Base-by-base conservation (phyloP, 1,140 invertebrate genomes). In the Alviniconcha marisindica region DNA sequence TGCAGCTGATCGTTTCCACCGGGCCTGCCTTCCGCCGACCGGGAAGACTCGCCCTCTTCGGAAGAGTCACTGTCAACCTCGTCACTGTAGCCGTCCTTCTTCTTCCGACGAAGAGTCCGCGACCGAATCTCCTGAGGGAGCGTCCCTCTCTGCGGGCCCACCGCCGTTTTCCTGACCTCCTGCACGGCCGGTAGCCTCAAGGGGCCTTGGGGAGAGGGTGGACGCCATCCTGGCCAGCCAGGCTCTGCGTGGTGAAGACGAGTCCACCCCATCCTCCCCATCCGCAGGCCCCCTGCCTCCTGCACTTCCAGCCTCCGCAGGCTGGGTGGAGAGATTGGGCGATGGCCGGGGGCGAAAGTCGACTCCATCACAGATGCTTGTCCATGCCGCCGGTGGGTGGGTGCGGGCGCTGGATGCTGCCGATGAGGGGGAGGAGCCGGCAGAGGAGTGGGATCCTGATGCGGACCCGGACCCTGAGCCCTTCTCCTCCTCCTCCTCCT, bases 21-120 rank as follows among this genome's bases (percentile, higher is more conserved):
- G n/a, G n/a, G n/a, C n/a, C n/a, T n/a, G n/a, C n/a, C n/a, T n/a
- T n/a, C 63, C n/a, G 14, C 0, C 36, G 28, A 28, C 2, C 63
- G 15, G 10, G 3, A n/a, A 24, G 21, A 24, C 24, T 76, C 38
- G 38, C 7, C 40, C 12, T 15, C 42, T 4, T 42, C 44, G 2
- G 73, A 76, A 2, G 73, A 40, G 24, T 76, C 73, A 40, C 10
- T 44, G n/a, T 51, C n/a, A 33, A 33, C 36, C 3, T 81, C 80
- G 24, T 28, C 3, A 38, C 51, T 51, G 18, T 81, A 5, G 12
- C 36, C 80, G 31, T 73, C 63, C 28, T 33, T 10, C 3, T 69
- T 69, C n/a, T 69, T 44, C 12, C 44, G 4, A 24, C 60, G 28
- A 60, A 73, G 7, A 44, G n/a, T 0, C 28, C 63, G 24, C 28